A percentile compares a stretch with the other conserved stretches of the same genome.
These are phyloP conservation scores for Tenebrio molitor DNA, from an alignment of 1,140 invertebrate genomes.

Conservation along the genomic window DNA sequence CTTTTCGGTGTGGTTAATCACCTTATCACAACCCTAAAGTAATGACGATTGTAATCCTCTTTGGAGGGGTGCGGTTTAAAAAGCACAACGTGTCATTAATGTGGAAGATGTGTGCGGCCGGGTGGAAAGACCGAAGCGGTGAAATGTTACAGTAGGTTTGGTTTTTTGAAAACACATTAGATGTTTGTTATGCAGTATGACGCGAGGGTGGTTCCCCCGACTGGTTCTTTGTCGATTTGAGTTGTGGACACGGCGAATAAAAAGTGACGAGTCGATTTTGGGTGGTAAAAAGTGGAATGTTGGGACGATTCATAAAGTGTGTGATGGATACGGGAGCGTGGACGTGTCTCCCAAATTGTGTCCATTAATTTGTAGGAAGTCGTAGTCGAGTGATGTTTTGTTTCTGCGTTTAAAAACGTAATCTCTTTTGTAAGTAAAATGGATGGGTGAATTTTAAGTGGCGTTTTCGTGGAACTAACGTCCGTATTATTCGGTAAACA, in stretches of 20 bases:
- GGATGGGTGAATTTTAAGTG: conserved; percentile 40
- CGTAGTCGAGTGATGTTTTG: conserved; percentile 37
- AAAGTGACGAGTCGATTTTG: no score
- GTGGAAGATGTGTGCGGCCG: not conserved
- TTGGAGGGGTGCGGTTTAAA: not conserved
- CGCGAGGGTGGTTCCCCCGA: no score
- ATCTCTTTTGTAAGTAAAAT: conserved; percentile 38
- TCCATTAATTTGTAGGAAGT: conserved; percentile 38
- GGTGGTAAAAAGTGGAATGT: conserved; percentile 19
- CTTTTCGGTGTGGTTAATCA: no score
- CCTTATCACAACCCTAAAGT: no score
- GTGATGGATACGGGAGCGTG: conserved; percentile 12
- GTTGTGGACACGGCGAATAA: not conserved
- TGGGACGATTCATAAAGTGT: conserved; percentile 20
- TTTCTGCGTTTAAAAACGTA: conserved; percentile 38
- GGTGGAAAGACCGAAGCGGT: no score
- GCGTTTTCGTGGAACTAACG: conserved; percentile 41
- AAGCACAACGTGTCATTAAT: conserved; percentile 14
- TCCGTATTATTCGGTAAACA: conserved; percentile 46
- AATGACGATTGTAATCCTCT: not conserved
- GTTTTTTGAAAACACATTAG: no score
- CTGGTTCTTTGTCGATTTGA: no score
- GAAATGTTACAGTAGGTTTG: no score
- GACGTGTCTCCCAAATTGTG: not conserved
- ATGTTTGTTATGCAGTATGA: no score